A percentile compares a stretch with the other conserved stretches of the same genome.
These are phyloP conservation scores for Ctenopoma multispine DNA, from an alignment of 2,797 vertebrate genomes.

Conservation along the genomic window DNA sequence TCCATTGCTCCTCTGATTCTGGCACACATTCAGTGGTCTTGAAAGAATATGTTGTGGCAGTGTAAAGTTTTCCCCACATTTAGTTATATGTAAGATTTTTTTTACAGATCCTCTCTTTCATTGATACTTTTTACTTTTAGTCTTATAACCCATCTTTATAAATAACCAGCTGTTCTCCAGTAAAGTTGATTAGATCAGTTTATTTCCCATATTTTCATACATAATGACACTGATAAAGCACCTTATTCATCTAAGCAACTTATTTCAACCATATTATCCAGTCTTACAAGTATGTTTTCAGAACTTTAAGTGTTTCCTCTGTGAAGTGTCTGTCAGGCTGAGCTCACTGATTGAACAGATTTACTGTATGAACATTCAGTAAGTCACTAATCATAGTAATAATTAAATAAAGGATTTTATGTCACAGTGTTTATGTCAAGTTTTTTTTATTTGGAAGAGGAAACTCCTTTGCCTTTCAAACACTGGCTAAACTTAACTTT, in stretches of 20 bases:
- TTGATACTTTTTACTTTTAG: not conserved
- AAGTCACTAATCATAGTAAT: not conserved
- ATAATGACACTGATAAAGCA: not conserved
- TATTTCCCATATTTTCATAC: not conserved
- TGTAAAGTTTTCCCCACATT: not conserved
- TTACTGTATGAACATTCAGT: not conserved
- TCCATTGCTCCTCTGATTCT: slow-evolving; percentile 13
- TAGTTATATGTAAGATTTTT: not conserved
- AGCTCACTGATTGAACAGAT: not conserved
- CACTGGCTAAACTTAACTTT: not conserved
- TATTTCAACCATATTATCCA: not conserved
- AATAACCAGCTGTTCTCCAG: not conserved
- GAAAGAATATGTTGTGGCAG: slow-evolving; percentile 2
- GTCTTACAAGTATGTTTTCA: too few relatives aligned
- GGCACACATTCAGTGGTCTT: slow-evolving; percentile 8
- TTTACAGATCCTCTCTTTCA: not conserved
- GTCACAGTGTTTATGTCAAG: not conserved
- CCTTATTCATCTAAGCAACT: not conserved
- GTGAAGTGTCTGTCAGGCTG: not conserved
- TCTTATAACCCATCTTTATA: not conserved
- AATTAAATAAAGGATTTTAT: too few relatives aligned
- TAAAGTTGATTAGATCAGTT: not conserved
- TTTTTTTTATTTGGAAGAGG: not conserved
- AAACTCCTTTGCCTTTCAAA: not conserved
- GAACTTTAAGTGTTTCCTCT: not conserved